Base-by-base conservation (phyloP, 2,888 invertebrate genomes). In the Cartodere bifasciata region DNA sequence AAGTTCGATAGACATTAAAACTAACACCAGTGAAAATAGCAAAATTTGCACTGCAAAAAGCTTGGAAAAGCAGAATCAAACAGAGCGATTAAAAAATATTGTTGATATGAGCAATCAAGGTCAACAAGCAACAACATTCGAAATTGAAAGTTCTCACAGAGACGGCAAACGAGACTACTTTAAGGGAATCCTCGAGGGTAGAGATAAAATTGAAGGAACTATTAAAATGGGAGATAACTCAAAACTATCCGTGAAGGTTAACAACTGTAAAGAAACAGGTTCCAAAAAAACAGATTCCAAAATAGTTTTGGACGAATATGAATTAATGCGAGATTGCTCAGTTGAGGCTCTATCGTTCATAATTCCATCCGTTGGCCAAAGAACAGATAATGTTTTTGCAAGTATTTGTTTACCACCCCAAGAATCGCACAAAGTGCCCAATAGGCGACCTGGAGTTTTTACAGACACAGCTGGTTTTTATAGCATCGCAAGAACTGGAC, bases 251-350 rank as follows among this genome's bases (percentile, higher is more conserved):
- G 23, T 41, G 5, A 29, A 29, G 10, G 28, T 41, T 7, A 34
- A 17, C 22, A n/a, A n/a, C n/a, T n/a, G n/a, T n/a, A n/a, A n/a
- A n/a, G n/a, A n/a, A n/a, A n/a, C 31, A 29, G 13, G 17, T 25
- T 17, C 10, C 25, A 3, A 23, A 23, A 9, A 5, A 23, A 23
- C 10, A n/a, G 5, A 12, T 12, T 7, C 20, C 24, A n/a, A n/a
- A n/a, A n/a, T n/a, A n/a, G n/a, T n/a, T n/a, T n/a, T n/a, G n/a
- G 38, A 42, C 12, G 47, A 47, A 16, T 39, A 29, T 10, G 47
- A 48, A 22, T 15, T 48, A 9, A 40, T 46, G 40, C 39, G 35
- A 24, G 47, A 48, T 32, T 37, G 40, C 26, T 43, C 48, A 1
- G 28, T 22, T 3, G 46, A 46, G 31, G 32, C 39, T 27, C 13